Percentiles rank a stretch among this genome's conserved stretches.
Conservation (phyloP, 1,140 invertebrate genomes). For the Pentalonia nigronervosa region DNA sequence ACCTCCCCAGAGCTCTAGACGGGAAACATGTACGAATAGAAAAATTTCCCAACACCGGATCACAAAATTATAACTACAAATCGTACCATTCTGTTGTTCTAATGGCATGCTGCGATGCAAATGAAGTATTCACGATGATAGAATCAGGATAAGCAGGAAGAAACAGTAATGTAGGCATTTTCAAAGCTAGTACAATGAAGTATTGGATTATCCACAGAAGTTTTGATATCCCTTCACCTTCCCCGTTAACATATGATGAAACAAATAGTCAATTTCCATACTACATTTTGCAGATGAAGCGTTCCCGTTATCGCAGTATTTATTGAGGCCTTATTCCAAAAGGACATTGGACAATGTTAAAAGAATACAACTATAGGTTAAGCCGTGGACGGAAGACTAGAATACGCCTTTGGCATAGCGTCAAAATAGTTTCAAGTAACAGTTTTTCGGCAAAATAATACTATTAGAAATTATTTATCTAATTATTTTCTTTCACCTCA, state of each 20-base stretch:
- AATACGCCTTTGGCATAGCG: slow-evolving; percentile 62
- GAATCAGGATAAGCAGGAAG: slow-evolving; percentile 63
- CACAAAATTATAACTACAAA: background rate
- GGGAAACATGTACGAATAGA: background rate
- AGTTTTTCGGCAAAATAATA: background rate
- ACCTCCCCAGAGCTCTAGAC: background rate
- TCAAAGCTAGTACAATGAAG: slow-evolving; percentile 55
- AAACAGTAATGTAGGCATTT: slow-evolving; percentile 64
- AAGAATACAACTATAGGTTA: slow-evolving; percentile 63
- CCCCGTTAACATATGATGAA: slow-evolving; percentile 60
- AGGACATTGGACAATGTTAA: slow-evolving; percentile 60
- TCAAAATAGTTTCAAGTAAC: slow-evolving; percentile 15
- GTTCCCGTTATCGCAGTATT: slow-evolving; percentile 62
- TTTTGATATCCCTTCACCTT: slow-evolving; percentile 55
- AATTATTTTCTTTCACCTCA: slow-evolving; percentile 19
- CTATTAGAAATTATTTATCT: slow-evolving; percentile 28
- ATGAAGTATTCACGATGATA: slow-evolving; percentile 55
- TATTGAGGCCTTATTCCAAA: slow-evolving; percentile 60
- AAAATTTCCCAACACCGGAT: background rate
- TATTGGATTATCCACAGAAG: slow-evolving; percentile 46
- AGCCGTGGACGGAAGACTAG: slow-evolving; percentile 63
- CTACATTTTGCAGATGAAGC: slow-evolving; percentile 60
- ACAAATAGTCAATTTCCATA: slow-evolving; percentile 59
- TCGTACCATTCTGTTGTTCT: background rate
- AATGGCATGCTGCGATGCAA: background rate